phyloP scores from a whole-genome alignment of 2,888 invertebrate species.

The Liodrosophila aerea region DNA sequence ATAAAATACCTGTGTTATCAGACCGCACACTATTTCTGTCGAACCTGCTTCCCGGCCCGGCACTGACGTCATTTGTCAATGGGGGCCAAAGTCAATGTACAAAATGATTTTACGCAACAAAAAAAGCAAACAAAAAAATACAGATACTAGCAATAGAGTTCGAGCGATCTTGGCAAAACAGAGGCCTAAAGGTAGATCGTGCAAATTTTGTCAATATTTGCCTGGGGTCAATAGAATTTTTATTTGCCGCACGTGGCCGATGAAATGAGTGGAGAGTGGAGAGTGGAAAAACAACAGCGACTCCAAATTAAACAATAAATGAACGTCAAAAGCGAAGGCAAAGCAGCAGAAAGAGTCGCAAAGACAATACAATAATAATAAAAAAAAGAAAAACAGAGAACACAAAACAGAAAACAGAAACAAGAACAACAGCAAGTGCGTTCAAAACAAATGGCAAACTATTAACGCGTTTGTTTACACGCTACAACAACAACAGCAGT shows the following conservation, averaged over 20 bases:
- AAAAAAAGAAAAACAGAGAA: constrained; percentile 18
- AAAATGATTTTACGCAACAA: constrained; percentile 11
- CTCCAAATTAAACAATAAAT: constrained; percentile 61
- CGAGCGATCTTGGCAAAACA: background rate
- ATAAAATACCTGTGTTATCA: constrained; percentile 71
- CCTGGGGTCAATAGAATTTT: constrained; percentile 69
- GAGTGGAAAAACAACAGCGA: constrained; percentile 5
- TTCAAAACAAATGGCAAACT: constrained; percentile 67
- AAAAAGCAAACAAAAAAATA: constrained; percentile 12
- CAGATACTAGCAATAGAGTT: background rate
- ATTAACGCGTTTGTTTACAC: constrained; percentile 71
- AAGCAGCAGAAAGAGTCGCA: constrained; percentile 41
- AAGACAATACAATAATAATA: constrained; percentile 30
- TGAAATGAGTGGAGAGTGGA: constrained; percentile 37
- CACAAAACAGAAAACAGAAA: constrained; percentile 19
- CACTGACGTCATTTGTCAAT: constrained; percentile 51
- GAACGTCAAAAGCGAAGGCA: constrained; percentile 37
- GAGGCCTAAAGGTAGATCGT: constrained; percentile 44
- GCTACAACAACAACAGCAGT: constrained; percentile 33
- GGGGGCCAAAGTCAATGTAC: constrained; percentile 48
- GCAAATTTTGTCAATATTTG: constrained; percentile 67
- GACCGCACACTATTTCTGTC: constrained; percentile 40
- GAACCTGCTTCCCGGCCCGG: constrained; percentile 13
- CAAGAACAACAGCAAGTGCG: constrained; percentile 35
- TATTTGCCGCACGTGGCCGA: constrained; percentile 63